Percentiles rank a stretch among this genome's conserved stretches.
Evolutionary conservation across 2,113 vertebrate genomes (phyloP).

Genomic region (Paracanthobrama guichenoti): DNA sequence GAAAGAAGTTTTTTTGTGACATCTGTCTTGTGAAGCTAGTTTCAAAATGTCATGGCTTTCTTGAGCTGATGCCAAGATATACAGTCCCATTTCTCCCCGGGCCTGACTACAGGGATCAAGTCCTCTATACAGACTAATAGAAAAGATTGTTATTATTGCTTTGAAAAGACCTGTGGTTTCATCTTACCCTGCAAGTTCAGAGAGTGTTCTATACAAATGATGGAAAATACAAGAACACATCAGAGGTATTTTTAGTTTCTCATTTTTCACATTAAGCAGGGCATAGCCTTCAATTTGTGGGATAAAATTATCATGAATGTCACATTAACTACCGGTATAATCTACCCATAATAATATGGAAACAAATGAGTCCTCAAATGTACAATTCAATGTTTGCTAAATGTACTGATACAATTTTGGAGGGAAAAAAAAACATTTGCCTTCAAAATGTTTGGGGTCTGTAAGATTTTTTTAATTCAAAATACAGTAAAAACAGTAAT

Average conservation of each 20-base stretch:
- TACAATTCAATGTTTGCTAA: neutral
- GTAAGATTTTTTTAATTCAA: neutral
- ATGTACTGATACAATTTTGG: neutral
- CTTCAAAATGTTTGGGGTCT: neutral
- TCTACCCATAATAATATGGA: neutral
- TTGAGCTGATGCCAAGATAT: conserved; percentile 71
- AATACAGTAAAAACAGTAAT: neutral
- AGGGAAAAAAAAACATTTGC: neutral
- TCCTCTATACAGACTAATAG: conserved; percentile 69
- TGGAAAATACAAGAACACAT: conserved; percentile 50
- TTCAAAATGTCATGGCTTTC: conserved; percentile 68
- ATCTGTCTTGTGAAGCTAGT: conserved; percentile 64
- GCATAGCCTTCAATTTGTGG: conserved; percentile 16
- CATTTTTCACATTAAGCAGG: conserved; percentile 50
- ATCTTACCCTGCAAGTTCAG: conserved; percentile 65
- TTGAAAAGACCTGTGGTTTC: conserved; percentile 72
- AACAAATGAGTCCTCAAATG: neutral
- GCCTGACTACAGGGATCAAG: conserved; percentile 68
- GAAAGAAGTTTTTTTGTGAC: conserved; percentile 55
- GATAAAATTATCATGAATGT: neutral
- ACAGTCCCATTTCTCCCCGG: conserved; percentile 61
- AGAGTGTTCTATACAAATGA: conserved; percentile 59
- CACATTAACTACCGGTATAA: conserved; percentile 15
- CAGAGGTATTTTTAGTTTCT: conserved; percentile 57
- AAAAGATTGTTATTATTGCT: conserved; percentile 74